Percentiles rank a stretch among this genome's conserved stretches.
Conservation (phyloP, 64 coral and sea anemone genomes). For the Montipora sp. region DNA sequence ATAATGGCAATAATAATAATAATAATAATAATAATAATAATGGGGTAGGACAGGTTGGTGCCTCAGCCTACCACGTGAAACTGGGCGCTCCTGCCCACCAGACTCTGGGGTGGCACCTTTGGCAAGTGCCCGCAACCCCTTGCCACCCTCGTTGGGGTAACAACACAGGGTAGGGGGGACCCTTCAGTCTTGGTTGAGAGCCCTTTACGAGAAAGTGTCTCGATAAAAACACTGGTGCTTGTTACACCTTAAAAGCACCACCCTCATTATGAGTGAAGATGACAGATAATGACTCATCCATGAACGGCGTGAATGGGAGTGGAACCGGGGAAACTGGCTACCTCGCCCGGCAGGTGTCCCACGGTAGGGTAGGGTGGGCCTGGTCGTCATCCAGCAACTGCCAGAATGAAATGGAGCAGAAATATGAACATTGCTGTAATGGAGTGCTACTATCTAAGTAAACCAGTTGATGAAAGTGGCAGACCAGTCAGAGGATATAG, state of each 20-base stretch:
- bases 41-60: too few species aligned
- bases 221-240: conserved; percentile 45
- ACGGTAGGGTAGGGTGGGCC: conserved; percentile 34
- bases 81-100: too few species aligned
- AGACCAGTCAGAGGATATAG: background rate
- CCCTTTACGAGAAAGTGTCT: conserved; percentile 17
- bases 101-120: too few species aligned
- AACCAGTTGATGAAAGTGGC: conserved; percentile 43
- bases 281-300: conserved; percentile 57
- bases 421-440: background rate
- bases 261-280: conserved; percentile 58
- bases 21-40: too few species aligned
- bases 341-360: conserved; percentile 25
- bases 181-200: conserved; percentile 22
- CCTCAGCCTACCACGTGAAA: too few species aligned
- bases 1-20: too few species aligned
- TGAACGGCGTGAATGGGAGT: conserved; percentile 52
- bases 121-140: too few species aligned
- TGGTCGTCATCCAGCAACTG: conserved; percentile 58
- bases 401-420: conserved; percentile 56
- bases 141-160: too few species aligned
- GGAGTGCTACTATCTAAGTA: conserved; percentile 63
- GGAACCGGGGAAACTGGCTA: conserved; percentile 65
- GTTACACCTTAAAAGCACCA: conserved; percentile 67
- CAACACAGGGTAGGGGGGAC: background rate